Evolutionary conservation across 2,888 invertebrate genomes (phyloP).

Genomic region (Thelaira solivaga): DNA sequence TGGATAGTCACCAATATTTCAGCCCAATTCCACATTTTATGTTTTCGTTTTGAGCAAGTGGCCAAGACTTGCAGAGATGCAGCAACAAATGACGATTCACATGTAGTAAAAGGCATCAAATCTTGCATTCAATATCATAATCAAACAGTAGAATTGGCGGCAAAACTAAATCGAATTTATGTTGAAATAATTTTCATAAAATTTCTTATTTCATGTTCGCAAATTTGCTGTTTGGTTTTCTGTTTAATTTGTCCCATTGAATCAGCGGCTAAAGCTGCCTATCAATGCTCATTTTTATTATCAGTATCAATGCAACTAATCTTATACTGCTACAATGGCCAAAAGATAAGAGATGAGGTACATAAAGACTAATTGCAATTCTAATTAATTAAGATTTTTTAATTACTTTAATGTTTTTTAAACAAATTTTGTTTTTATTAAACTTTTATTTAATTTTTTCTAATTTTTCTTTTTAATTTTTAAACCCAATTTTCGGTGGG

Average conservation of each 20-base stretch:
- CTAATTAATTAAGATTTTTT: no score
- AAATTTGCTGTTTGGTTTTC: conserved; percentile 45
- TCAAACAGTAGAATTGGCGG: conserved; percentile 10
- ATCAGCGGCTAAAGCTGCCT: conserved; percentile 20
- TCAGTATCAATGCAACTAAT: conserved; percentile 36
- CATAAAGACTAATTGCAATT: no score
- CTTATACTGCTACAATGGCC: conserved; percentile 45
- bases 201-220: conserved; percentile 23
- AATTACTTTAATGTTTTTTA: no score
- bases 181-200: conserved; percentile 43
- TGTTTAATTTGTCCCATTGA: conserved; percentile 13
- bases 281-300: conserved; percentile 28
- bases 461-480: no score
- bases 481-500: no score
- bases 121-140: conserved; percentile 30
- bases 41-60: not conserved
- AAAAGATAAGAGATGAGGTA: conserved; percentile 43
- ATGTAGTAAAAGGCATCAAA: no score
- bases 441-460: no score
- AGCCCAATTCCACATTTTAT: conserved; percentile 36
- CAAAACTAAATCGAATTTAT: conserved; percentile 27
- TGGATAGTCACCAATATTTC: conserved; percentile 47
- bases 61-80: not conserved
- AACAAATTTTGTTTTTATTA: no score
- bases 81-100: not conserved